phyloP scores from a whole-genome alignment of 2,113 vertebrate species.

The Mirounga angustirostris region DNA sequence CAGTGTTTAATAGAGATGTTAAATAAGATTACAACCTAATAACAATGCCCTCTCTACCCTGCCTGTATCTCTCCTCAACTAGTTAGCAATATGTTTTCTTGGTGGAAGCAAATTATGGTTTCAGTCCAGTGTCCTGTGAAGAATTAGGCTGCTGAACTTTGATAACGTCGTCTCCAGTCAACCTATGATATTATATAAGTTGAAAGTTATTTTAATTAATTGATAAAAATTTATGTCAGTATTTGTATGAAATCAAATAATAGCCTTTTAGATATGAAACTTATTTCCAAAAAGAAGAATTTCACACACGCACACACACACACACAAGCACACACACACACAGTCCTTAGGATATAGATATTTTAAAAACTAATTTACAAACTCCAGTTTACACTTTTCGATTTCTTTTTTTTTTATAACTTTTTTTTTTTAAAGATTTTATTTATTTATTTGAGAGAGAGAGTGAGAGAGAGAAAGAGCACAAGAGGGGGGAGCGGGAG shows the following conservation, averaged over 20 bases:
- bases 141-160: not conserved
- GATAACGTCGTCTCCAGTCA: not conserved
- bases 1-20: conserved; percentile 58
- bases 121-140: not conserved
- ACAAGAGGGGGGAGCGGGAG: too few species aligned
- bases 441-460: too few species aligned
- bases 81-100: not conserved
- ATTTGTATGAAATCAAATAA: conserved; percentile 27
- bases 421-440: too few species aligned
- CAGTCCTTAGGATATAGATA: not conserved
- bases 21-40: conserved; percentile 57
- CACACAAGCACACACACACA: not conserved
- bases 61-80: not conserved
- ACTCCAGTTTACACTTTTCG: not conserved
- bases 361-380: not conserved
- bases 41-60: not conserved
- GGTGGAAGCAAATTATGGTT: not conserved
- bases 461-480: too few species aligned
- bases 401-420: not conserved
- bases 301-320: not conserved
- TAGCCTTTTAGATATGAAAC: not conserved
- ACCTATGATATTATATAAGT: not conserved
- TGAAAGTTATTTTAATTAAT: not conserved
- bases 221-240: not conserved
- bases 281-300: not conserved